These are phyloP conservation scores for Temnothorax longispinosus DNA, from an alignment of 1,140 invertebrate species.

Conservation along the genomic window DNA sequence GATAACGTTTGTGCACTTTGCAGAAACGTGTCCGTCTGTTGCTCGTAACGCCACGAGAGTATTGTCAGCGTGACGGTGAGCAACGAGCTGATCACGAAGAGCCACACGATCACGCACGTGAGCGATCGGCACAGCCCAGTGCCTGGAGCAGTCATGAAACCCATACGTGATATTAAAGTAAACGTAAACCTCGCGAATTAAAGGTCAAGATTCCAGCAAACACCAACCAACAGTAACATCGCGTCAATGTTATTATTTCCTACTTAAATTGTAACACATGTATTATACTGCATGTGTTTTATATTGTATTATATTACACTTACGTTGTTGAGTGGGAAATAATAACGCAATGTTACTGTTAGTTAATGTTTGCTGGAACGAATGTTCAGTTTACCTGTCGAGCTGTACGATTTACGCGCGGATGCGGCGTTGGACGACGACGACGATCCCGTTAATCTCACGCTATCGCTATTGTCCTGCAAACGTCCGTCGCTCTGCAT, in stretches of 20 bases:
- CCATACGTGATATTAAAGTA: constrained; percentile 1
- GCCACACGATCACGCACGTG: constrained; percentile 62
- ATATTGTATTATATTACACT: too few relatives aligned
- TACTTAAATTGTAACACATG: too few relatives aligned
- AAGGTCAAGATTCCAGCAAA: not conserved
- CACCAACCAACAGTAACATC: too few relatives aligned
- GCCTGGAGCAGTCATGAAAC: not conserved
- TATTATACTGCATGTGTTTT: too few relatives aligned
- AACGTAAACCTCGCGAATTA: not conserved
- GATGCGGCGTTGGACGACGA: not conserved
- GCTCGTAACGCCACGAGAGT: constrained; percentile 72
- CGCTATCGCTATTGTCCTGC: not conserved
- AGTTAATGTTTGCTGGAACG: too few relatives aligned
- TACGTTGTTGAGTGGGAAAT: too few relatives aligned
- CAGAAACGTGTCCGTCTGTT: constrained; percentile 67
- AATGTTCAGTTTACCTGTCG: constrained; percentile 3
- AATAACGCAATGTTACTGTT: too few relatives aligned
- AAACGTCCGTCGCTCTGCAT: not conserved
- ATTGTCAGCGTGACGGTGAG: constrained; percentile 58
- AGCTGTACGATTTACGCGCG: not conserved
- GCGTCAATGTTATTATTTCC: too few relatives aligned
- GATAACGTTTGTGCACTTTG: constrained; percentile 73
- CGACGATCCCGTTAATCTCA: not conserved
- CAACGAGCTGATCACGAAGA: constrained; percentile 66
- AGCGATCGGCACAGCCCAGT: constrained; percentile 45